phyloP scores from a whole-genome alignment of 1,140 invertebrate genomes.

The Caenorhabditis briggsae region DNA sequence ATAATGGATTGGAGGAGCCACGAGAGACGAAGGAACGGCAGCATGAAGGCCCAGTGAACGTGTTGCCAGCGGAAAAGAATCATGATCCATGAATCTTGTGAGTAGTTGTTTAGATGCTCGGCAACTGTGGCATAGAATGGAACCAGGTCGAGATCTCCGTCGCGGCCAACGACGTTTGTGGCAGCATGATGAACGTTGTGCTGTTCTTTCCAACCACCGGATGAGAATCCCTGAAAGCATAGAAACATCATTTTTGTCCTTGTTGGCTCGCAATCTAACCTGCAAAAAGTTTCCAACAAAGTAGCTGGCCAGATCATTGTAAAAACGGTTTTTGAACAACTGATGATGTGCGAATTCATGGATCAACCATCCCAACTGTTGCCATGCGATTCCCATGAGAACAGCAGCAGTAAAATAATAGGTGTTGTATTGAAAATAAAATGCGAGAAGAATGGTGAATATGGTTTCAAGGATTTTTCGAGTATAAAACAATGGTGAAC shows the following conservation, averaged over 20 bases:
- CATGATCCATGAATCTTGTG: constrained; percentile 67
- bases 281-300: constrained; percentile 36
- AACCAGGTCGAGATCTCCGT: constrained; percentile 76
- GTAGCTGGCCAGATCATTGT: constrained; percentile 64
- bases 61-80: constrained; percentile 76
- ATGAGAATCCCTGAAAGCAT: constrained; percentile 76
- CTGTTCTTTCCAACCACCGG: constrained; percentile 77
- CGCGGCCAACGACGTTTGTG: constrained; percentile 76
- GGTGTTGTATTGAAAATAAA: constrained; percentile 71
- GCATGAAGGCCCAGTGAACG: constrained; percentile 74
- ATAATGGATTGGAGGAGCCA: constrained; percentile 76
- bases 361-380: constrained; percentile 75
- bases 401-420: constrained; percentile 73
- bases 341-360: constrained; percentile 77
- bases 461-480: constrained; percentile 69
- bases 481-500: constrained; percentile 69
- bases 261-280: background rate
- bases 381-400: constrained; percentile 77
- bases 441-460: constrained; percentile 69
- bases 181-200: constrained; percentile 78
- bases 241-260: constrained; percentile 10
- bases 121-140: constrained; percentile 76
- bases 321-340: constrained; percentile 69
- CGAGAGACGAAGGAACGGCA: constrained; percentile 75
- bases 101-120: constrained; percentile 72